Evolutionary conservation across 2,888 invertebrate species (phyloP).

Genomic region (Pachydiplax longipennis): DNA sequence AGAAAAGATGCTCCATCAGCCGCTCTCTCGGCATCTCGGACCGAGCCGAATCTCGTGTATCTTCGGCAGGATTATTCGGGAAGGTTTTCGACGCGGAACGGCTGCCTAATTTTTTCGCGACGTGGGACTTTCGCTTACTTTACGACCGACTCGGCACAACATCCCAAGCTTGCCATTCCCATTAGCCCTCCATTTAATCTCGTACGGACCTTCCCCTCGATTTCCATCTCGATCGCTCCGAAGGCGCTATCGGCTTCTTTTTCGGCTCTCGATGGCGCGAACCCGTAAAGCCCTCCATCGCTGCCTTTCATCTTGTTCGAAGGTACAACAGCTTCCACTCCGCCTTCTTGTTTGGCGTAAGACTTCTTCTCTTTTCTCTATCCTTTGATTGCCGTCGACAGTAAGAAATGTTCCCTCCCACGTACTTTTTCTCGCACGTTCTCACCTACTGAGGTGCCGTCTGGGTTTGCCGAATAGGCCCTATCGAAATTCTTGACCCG

Average conservation of each 20-base stretch:
- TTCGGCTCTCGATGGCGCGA: neutral
- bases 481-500: neutral
- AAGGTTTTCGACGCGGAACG: neutral
- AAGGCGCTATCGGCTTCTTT: neutral
- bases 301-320: slow-evolving; percentile 18
- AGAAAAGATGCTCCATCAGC: too few relatives aligned
- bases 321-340: slow-evolving; percentile 14
- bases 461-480: neutral
- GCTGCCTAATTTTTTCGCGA: neutral
- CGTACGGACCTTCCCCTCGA: neutral
- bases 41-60: neutral
- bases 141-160: slow-evolving; percentile 16
- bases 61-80: neutral
- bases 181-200: slow-evolving; percentile 34
- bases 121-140: slow-evolving; percentile 5
- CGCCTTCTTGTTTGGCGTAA: neutral
- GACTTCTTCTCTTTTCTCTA: neutral
- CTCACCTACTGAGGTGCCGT: too few relatives aligned
- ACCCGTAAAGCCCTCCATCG: neutral
- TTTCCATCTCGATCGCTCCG: neutral
- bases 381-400: neutral
- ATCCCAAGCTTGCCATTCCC: slow-evolving; percentile 10
- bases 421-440: too few relatives aligned
- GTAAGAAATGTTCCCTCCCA: too few relatives aligned
- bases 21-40: neutral